A percentile compares a stretch with the other conserved stretches of the same genome.
Evolutionary conservation across 2,113 vertebrate genomes (phyloP).

Genomic region (Chloebia gouldiae): DNA sequence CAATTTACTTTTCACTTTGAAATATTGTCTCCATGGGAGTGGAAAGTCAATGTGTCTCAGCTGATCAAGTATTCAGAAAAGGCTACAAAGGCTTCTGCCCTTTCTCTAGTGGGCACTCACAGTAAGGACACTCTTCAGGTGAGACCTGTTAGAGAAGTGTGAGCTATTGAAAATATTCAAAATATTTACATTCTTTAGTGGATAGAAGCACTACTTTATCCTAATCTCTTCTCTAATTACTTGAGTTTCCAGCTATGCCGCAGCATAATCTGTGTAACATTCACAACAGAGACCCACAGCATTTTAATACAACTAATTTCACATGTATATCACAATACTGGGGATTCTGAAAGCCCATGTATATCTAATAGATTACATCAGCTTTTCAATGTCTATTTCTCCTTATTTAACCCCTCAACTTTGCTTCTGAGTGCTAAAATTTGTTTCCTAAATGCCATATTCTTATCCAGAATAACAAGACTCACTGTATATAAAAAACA

Average conservation of each 20-base stretch:
- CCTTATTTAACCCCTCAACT: neutral
- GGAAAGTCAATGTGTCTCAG: neutral
- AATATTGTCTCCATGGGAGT: neutral
- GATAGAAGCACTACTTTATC: constrained; percentile 35
- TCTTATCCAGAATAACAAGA: neutral
- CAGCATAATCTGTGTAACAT: neutral
- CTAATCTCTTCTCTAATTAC: constrained; percentile 60
- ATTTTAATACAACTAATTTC: neutral
- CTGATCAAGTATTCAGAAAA: neutral
- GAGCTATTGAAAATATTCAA: constrained; percentile 56
- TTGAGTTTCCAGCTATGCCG: neutral
- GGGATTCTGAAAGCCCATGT: neutral
- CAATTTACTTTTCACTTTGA: neutral
- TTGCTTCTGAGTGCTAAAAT: neutral
- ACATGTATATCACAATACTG: neutral
- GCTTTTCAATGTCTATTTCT: neutral
- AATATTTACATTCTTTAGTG: constrained; percentile 68
- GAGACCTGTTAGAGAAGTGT: constrained; percentile 30
- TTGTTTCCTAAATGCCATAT: neutral
- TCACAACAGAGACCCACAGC: neutral
- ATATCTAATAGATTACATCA: neutral
- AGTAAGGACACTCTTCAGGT: constrained; percentile 27
- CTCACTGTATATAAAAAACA: neutral
- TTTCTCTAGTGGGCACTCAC: neutral
- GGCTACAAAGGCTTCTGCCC: neutral